Evolutionary conservation across 2,113 vertebrate genomes (phyloP).

Genomic region (Paramisgurnus dabryanus): DNA sequence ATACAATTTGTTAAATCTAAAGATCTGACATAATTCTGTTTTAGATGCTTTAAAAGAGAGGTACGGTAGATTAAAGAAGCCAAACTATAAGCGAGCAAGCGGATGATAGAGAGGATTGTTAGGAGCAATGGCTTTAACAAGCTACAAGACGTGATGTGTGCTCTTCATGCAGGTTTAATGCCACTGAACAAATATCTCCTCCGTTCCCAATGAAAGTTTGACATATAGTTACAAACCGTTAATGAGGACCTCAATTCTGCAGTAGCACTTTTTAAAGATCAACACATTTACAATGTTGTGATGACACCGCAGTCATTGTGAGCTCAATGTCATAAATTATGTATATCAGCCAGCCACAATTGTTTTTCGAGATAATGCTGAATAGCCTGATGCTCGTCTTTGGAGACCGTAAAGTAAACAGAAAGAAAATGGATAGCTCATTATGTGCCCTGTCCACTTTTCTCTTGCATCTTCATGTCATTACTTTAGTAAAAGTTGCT

Average conservation of each 20-base stretch:
- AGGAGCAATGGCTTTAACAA: constrained; percentile 12
- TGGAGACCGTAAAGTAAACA: constrained; percentile 8
- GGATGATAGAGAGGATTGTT: background rate
- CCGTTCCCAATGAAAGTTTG: constrained; percentile 38
- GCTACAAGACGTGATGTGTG: constrained; percentile 1
- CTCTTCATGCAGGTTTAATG: constrained; percentile 34
- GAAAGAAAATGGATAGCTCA: constrained; percentile 17
- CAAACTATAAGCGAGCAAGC: too few species aligned
- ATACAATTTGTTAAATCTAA: background rate
- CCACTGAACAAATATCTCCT: constrained; percentile 27
- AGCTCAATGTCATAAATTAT: constrained; percentile 29
- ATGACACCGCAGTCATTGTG: constrained; percentile 1
- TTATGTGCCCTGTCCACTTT: background rate
- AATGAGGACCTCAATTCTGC: background rate
- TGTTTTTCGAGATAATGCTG: constrained; percentile 20
- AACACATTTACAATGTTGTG: constrained; percentile 34
- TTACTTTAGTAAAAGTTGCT: constrained; percentile 9
- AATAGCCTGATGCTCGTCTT: constrained; percentile 16
- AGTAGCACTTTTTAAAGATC: background rate
- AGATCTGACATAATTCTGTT: too few species aligned
- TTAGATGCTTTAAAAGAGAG: background rate
- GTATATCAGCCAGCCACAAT: constrained; percentile 8
- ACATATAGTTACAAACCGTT: background rate
- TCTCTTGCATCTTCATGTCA: background rate
- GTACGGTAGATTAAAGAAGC: background rate